Conservation (phyloP, 2,113 vertebrate species). For the Coturnix japonica region DNA sequence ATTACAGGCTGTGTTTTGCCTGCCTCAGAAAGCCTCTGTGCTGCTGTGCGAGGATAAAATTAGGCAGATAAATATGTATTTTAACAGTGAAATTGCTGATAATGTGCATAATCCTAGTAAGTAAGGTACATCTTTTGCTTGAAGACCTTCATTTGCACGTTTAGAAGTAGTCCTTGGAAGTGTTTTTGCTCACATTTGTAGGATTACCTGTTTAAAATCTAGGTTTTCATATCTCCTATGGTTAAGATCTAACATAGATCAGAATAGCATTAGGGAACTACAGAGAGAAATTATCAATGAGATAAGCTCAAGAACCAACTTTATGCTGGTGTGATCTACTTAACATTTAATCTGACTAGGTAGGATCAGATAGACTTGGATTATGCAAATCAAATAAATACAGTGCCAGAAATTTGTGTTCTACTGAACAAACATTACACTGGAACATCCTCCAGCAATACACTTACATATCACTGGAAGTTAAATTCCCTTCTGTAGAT, state of each 20-base stretch:
- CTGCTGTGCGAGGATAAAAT: neutral
- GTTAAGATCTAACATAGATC: neutral
- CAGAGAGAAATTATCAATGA: constrained; percentile 8
- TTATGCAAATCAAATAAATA: neutral
- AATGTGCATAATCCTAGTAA: neutral
- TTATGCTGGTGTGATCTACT: neutral
- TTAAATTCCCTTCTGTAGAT: neutral
- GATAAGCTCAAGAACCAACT: neutral
- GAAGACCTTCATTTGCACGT: neutral
- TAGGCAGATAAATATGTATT: neutral
- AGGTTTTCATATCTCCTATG: constrained; percentile 20
- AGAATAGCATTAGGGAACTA: neutral
- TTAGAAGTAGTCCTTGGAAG: neutral
- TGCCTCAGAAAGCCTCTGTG: neutral
- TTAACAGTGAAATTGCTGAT: neutral
- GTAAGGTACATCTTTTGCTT: neutral
- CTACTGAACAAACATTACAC: neutral
- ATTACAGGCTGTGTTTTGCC: neutral
- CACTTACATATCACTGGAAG: neutral
- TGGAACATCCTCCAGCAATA: neutral
- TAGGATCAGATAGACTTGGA: neutral
- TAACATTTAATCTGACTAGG: neutral
- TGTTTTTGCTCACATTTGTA: neutral
- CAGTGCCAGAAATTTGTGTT: neutral
- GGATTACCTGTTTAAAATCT: neutral